A percentile compares a stretch with the other conserved stretches of the same genome.
Evolutionary conservation across 2,113 vertebrate genomes (phyloP).

Genomic region (Puma concolor): DNA sequence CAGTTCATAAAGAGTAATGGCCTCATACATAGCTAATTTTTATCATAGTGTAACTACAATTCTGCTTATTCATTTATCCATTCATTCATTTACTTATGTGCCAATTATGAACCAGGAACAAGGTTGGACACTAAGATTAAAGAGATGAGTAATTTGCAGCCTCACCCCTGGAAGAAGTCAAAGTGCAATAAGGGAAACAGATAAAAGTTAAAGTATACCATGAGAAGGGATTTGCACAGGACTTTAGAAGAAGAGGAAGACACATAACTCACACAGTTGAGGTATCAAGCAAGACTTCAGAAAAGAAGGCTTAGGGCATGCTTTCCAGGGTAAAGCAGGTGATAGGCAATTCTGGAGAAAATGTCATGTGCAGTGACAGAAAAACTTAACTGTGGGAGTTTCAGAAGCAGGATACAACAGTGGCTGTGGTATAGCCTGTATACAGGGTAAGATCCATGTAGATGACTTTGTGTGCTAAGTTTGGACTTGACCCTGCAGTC

Average conservation of each 20-base stretch:
- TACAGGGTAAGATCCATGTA: neutral
- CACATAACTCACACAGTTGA: neutral
- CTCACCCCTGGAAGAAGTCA: constrained; percentile 34
- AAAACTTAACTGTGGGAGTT: neutral
- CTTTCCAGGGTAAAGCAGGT: neutral
- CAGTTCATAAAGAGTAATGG: constrained; percentile 34
- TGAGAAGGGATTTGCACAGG: neutral
- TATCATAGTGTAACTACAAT: constrained; percentile 11
- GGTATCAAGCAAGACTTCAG: neutral
- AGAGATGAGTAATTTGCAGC: constrained; percentile 61
- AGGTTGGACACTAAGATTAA: constrained; percentile 37
- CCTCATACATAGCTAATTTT: constrained; percentile 2
- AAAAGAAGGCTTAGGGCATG: neutral
- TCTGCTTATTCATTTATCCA: constrained; percentile 33
- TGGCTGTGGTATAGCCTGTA: neutral
- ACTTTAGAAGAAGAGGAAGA: neutral
- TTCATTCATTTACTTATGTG: constrained; percentile 43
- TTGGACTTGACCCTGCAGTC: constrained; percentile 26
- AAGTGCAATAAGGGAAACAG: constrained; percentile 54
- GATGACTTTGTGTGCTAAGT: neutral
- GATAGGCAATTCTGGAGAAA: neutral
- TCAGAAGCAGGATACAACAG: neutral
- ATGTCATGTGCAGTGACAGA: neutral
- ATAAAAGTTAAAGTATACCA: neutral
- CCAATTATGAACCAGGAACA: constrained; percentile 61